Evolutionary conservation across 2,113 vertebrate genomes (phyloP).

Genomic region (Scomber scombrus): DNA sequence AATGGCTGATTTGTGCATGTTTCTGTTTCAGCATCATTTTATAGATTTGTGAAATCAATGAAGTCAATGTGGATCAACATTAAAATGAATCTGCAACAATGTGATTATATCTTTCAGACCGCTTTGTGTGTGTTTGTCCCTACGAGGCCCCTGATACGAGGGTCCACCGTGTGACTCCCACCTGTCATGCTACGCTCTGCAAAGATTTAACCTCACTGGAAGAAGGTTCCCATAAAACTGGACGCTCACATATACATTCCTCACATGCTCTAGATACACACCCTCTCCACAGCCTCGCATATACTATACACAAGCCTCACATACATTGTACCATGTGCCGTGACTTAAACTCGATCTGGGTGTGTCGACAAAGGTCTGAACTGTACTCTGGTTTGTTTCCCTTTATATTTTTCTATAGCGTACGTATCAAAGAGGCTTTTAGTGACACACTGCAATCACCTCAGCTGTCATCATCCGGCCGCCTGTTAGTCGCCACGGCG

Average conservation of each 20-base stretch:
- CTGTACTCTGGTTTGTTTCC: too few relatives aligned
- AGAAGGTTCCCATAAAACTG: conserved; percentile 27
- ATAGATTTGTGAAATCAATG: background rate
- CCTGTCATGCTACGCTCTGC: conserved; percentile 23
- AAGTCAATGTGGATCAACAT: too few relatives aligned
- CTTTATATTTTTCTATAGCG: too few relatives aligned
- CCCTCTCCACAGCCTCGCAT: background rate
- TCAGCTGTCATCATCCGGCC: too few relatives aligned
- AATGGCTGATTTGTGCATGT: background rate
- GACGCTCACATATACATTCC: conserved; percentile 36
- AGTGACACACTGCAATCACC: too few relatives aligned
- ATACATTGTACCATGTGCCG: too few relatives aligned
- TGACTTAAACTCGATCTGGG: conserved; percentile 8
- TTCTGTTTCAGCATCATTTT: background rate
- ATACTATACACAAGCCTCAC: background rate
- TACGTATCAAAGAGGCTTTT: too few relatives aligned
- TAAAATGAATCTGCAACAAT: too few relatives aligned
- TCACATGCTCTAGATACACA: conserved; percentile 31
- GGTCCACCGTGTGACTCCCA: conserved; percentile 22
- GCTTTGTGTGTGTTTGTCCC: background rate
- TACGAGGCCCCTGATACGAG: background rate
- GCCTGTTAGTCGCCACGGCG: too few relatives aligned
- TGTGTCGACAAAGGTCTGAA: background rate
- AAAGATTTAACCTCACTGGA: conserved; percentile 14
- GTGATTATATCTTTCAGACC: background rate